Conservation (phyloP, 2,888 invertebrate genomes). For the Ceratothoa steindachneri region DNA sequence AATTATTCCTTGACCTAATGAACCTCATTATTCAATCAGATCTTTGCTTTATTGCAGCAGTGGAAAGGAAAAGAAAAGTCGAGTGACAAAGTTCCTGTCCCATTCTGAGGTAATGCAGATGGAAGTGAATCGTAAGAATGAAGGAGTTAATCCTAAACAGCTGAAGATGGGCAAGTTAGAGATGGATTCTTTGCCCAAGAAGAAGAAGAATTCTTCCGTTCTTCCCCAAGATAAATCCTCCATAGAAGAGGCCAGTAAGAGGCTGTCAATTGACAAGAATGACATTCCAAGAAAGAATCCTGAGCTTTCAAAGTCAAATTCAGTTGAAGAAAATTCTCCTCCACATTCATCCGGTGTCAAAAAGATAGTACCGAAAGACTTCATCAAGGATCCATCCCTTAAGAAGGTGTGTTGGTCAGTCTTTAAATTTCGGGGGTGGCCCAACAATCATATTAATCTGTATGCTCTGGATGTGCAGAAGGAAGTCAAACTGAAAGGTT, state of each 20-base stretch:
- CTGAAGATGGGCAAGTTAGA: not conserved
- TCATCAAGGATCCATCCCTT: not conserved
- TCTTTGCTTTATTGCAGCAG: not conserved
- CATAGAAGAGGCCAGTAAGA: not conserved
- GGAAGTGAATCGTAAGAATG: not conserved
- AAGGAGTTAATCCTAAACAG: not conserved
- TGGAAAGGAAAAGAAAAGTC: constrained; percentile 3
- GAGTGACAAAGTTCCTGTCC: not conserved
- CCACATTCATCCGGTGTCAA: not conserved
- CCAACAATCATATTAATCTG: no score
- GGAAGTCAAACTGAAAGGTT: no score
- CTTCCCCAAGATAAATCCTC: not conserved
- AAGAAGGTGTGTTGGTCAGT: not conserved
- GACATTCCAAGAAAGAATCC: no score
- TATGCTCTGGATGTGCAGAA: no score
- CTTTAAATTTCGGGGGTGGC: no score
- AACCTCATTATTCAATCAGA: no score
- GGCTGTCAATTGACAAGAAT: not conserved
- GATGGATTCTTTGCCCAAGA: not conserved
- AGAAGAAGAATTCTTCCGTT: not conserved
- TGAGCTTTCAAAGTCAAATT: not conserved
- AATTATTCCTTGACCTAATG: no score
- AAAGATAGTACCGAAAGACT: not conserved
- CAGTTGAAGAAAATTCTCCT: not conserved
- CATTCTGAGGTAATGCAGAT: not conserved